Percentiles rank a stretch among this genome's conserved stretches.
Conservation (phyloP, 2,113 vertebrate species). For the Candoia aspera region DNA sequence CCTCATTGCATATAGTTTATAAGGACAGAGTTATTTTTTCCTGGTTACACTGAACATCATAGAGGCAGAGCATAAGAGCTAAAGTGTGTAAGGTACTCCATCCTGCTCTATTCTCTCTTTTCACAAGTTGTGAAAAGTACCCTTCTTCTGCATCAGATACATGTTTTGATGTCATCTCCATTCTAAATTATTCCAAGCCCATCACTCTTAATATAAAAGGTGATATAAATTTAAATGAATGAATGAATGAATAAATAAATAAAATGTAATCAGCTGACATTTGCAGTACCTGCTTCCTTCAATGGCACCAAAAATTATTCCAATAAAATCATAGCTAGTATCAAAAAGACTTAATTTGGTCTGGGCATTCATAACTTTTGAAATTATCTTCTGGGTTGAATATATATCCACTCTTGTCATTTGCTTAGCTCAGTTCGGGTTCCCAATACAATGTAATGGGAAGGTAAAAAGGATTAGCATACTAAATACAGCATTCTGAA, state of each 20-base stretch:
- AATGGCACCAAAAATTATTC: not conserved
- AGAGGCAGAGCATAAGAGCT: not conserved
- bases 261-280: not conserved
- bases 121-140: not conserved
- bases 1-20: not conserved
- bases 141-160: not conserved
- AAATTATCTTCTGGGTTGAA: conserved; percentile 5
- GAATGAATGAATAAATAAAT: too few relatives aligned
- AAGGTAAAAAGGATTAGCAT: conserved; percentile 34
- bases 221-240: too few relatives aligned
- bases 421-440: conserved; percentile 31
- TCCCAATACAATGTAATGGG: not conserved
- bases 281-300: not conserved
- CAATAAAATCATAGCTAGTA: not conserved
- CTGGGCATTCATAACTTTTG: not conserved
- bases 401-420: not conserved
- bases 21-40: not conserved
- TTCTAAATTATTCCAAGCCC: not conserved
- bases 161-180: not conserved
- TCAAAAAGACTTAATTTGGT: not conserved
- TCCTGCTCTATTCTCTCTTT: not conserved
- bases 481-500: conserved; percentile 18
- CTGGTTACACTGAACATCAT: not conserved
- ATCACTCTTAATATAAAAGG: not conserved
- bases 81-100: too few relatives aligned